Base-by-base conservation (phyloP, 2,113 vertebrate species). In the Corvus cornix region DNA sequence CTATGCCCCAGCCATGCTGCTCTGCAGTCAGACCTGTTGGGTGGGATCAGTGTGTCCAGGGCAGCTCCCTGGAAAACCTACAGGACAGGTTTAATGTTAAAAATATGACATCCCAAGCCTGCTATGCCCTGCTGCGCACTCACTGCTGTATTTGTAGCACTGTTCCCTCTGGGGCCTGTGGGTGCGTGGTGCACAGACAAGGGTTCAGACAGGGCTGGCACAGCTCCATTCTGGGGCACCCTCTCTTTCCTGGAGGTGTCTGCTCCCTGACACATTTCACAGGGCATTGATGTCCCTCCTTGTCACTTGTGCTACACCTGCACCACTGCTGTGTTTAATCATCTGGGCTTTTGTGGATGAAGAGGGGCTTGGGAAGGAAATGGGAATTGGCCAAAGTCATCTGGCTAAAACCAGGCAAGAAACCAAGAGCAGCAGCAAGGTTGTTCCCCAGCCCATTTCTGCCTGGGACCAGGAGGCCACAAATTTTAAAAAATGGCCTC, bases 1-100 rank as follows among this genome's bases (percentile, higher is more conserved):
- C 84, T 63, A 72, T 84, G n/a, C 14, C 53, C 85, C 81, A 95
- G 95, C 84, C 96, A 97, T 4, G 88, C 44, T 7, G 46, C 75
- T 58, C 31, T 27, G 82, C 88, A 21, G 31, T 58, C 13, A 1
- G 78, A 64, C 62, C 66, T 2, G 0, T 18, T 26, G 1, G 3
- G 33, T 39, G 63, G 79, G 91, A 19, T 89, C 80, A n/a, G 33
- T 13, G 44, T 44, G 46, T 62, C 59, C 90, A 62, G 62, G 37
- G 4, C 74, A 48, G 55, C 39, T 81, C 56, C 31, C 10, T 67
- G 72, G 23, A 27, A 80, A 90, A 58, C 68, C 55, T 37, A 16
- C 30, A 63, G 68, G 85, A 39, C 56, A 81, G 27, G 48, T 77
- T 95, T 62, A 37, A 66, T 30, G 35, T 49, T 51, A 44, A 90